Evolutionary conservation across 1,140 invertebrate species (phyloP), one percentile per base, ranked within the genome.

Genomic region (Hyles vespertilio): DNA sequence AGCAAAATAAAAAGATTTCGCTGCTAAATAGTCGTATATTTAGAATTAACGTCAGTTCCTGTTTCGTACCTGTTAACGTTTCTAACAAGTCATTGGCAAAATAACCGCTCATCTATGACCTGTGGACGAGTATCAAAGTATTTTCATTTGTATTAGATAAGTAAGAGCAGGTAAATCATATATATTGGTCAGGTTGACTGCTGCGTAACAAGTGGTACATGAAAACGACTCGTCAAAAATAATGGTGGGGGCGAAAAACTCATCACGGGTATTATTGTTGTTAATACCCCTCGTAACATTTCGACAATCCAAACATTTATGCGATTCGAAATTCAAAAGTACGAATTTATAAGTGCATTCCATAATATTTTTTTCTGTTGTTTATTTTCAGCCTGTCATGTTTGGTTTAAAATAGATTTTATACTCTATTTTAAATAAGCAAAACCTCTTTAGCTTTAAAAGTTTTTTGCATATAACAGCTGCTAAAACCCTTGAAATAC

Each of bases 201-300:
- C 47, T 51, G 32, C 52, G 51, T 58, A 61, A 62, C 60, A 62
- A 58, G 51, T 59, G 50, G 53, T 51, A 49, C 47, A 51, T 52
- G 51, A 44, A 56, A 56, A 44, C 10, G 32, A 40, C 32, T 56
- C 59, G 48, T 61, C 56, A 56, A 61, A 61, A 61, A 61, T 61
- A 61, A 61, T 61, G 59, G 32, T 11, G 33, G 36, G 32, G 45
- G 55, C 32, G 47, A 6, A 3, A 36, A 11, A 51, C 40, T 10
- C 54, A 47, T 51, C 32, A 5, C 5, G 6, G 9, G 36, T 45
- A 11, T 51, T 58, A 40, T 4, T 5, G 55, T 43, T 51, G 48
- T 56, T 56, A 61, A 51, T 51, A 12, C 3, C 47, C 6, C 5
- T 11, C 11, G 11, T 1, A 3, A 48, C 46, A 48, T 48, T 12